These are phyloP conservation scores for Rotaria sp. DNA, from an alignment of 2,888 invertebrate genomes.

Conservation along the genomic window DNA sequence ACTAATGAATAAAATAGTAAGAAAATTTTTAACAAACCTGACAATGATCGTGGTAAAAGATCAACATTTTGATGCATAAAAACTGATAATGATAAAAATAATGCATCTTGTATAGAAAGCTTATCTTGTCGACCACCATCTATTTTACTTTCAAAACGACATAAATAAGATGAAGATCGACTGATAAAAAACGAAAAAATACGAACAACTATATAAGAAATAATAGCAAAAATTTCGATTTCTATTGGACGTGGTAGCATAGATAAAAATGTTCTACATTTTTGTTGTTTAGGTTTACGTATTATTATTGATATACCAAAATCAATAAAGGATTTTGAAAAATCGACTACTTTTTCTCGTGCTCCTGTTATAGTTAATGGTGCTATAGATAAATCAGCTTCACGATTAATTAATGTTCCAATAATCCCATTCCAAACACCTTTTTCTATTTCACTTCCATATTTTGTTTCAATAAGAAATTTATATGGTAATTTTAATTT, in stretches of 20 bases:
- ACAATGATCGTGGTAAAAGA: slow-evolving; percentile 39
- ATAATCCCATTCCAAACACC: slow-evolving; percentile 39
- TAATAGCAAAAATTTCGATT: slow-evolving; percentile 38
- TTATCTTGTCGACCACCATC: background rate
- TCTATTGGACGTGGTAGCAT: background rate
- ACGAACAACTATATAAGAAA: slow-evolving; percentile 34
- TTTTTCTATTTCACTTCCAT: background rate
- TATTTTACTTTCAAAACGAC: slow-evolving; percentile 31
- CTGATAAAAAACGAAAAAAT: slow-evolving; percentile 33
- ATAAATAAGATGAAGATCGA: slow-evolving; percentile 36
- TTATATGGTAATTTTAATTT: slow-evolving; percentile 5
- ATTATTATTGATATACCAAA: slow-evolving; percentile 42
- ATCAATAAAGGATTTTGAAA: slow-evolving; percentile 42
- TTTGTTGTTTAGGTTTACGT: slow-evolving; percentile 41
- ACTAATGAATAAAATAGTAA: background rate
- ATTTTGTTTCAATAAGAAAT: slow-evolving; percentile 22
- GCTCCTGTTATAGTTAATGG: slow-evolving; percentile 41
- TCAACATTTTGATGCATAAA: slow-evolving; percentile 42
- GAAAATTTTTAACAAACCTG: slow-evolving; percentile 21
- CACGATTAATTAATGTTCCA: slow-evolving; percentile 32
- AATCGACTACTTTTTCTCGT: slow-evolving; percentile 40
- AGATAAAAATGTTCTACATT: slow-evolving; percentile 26
- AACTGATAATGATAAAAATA: slow-evolving; percentile 41
- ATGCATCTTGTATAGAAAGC: slow-evolving; percentile 37
- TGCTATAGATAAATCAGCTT: slow-evolving; percentile 65